Evolutionary conservation across 37 sponge, comb jelly and placozoan species (phyloP).

Genomic region (Cladorhizidae sp.): DNA sequence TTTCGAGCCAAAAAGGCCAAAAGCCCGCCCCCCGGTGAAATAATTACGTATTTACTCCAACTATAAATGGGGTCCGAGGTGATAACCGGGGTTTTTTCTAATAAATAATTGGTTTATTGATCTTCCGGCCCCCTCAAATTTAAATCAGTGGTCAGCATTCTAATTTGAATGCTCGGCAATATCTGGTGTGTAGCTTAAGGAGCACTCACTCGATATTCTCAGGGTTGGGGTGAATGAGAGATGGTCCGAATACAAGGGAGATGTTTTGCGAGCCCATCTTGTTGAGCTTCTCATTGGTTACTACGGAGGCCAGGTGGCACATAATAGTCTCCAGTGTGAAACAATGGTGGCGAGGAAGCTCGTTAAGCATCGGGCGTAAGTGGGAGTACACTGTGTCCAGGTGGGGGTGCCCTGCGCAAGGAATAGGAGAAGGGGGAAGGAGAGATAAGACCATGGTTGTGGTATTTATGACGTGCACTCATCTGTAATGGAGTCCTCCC

Average conservation of each 20-base stretch:
- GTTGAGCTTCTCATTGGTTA: slow-evolving; percentile 40
- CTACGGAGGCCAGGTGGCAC: slow-evolving; percentile 65
- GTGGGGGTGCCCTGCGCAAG: slow-evolving; percentile 14
- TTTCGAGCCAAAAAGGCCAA: too few relatives aligned
- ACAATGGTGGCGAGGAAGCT: slow-evolving; percentile 50
- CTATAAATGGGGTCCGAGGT: too few relatives aligned
- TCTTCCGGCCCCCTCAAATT: too few relatives aligned
- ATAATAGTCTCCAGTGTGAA: slow-evolving; percentile 59
- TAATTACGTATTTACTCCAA: too few relatives aligned
- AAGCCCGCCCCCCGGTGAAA: too few relatives aligned
- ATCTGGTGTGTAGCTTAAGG: too few relatives aligned
- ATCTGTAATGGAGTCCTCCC: not conserved
- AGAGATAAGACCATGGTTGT: not conserved
- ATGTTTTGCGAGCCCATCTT: slow-evolving; percentile 78
- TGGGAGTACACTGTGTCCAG: slow-evolving; percentile 6
- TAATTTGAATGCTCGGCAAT: too few relatives aligned
- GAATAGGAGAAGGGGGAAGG: not conserved
- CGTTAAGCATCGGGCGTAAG: slow-evolving; percentile 30
- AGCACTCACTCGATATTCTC: slow-evolving; percentile 30
- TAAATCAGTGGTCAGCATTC: too few relatives aligned
- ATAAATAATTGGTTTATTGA: too few relatives aligned
- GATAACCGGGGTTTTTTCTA: too few relatives aligned
- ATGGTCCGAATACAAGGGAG: slow-evolving; percentile 79
- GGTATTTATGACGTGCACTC: not conserved
- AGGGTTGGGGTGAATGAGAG: slow-evolving; percentile 63